Conservation (phyloP, 2,113 vertebrate species). For the Perccottus glenii region DNA sequence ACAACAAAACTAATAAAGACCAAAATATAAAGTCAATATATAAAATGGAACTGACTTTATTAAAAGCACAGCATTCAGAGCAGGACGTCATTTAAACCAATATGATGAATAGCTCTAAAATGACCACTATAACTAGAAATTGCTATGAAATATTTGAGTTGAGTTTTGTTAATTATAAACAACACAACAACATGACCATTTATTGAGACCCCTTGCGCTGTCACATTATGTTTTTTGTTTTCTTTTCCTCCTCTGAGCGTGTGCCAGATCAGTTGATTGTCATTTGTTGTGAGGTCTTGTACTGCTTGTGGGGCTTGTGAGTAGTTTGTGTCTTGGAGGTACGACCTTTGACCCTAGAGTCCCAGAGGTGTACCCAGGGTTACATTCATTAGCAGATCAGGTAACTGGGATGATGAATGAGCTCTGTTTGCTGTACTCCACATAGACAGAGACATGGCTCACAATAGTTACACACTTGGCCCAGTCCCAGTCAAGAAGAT, state of each 20-base stretch:
- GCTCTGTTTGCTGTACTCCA: constrained; percentile 23
- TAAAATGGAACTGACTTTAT: no score
- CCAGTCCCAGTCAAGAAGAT: constrained; percentile 28
- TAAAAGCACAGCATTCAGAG: no score
- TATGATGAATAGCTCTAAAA: no score
- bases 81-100: no score
- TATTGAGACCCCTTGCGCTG: neutral
- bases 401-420: constrained; percentile 58
- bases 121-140: no score
- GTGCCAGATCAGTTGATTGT: neutral
- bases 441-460: constrained; percentile 1
- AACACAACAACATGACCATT: neutral
- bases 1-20: no score
- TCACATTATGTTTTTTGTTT: neutral
- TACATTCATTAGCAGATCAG: constrained; percentile 49
- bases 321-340: neutral
- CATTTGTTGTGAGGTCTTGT: neutral
- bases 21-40: no score
- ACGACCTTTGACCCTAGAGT: constrained; percentile 29
- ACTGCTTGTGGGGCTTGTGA: constrained; percentile 15
- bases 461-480: no score
- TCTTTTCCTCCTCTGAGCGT: neutral
- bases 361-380: constrained; percentile 27
- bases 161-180: neutral
- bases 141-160: no score